Base-by-base conservation (phyloP, 2,797 vertebrate species). In the Silurus lanzhouensis region DNA sequence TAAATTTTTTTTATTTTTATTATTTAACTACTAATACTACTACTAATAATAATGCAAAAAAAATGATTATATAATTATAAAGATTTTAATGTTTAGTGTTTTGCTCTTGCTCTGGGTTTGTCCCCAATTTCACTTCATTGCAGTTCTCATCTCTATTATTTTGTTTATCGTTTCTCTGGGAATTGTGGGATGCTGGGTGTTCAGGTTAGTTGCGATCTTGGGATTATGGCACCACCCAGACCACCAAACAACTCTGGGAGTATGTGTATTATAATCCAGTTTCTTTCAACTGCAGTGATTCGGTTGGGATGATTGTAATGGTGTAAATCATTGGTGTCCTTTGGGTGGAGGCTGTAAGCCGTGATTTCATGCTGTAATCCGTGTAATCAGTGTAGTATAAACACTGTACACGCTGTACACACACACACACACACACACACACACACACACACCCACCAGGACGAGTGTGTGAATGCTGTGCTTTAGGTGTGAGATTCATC, bases 201-300 rank as follows among this genome's bases (percentile, higher is more conserved):
- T 82, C 61, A 83, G 71, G 89, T 74, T 58, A 72, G 88, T 84
- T 86, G 74, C n/a, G 63, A 79, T 87, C 88, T 88, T 44, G 5
- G 81, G 88, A 91, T 88, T 87, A 87, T 64, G 60, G 58, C 14
- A 55, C 74, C 85, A 63, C 82, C 14, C 19, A 81, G 78, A 85
- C 20, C 67, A 71, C 75, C 58, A 66, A 83, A 87, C 82, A 44
- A 70, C 85, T 63, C 71, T 67, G 85, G 78, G 82, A 86, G 57
- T 84, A 74, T 86, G 46, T 86, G 70, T 70, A 76, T 82, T 77
- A 55, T 83, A 44, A 86, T 81, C 10, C 22, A 31, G 58, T 79
- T 79, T 79, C 86, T 71, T 25, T 81, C 17, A 86, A 75, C 19
- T 60, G 46, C 9, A 17, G 66, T 83, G 84, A 84, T 83, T 85